Evolutionary conservation across 2,888 invertebrate species (phyloP).

Genomic region (Catocala fraxini): DNA sequence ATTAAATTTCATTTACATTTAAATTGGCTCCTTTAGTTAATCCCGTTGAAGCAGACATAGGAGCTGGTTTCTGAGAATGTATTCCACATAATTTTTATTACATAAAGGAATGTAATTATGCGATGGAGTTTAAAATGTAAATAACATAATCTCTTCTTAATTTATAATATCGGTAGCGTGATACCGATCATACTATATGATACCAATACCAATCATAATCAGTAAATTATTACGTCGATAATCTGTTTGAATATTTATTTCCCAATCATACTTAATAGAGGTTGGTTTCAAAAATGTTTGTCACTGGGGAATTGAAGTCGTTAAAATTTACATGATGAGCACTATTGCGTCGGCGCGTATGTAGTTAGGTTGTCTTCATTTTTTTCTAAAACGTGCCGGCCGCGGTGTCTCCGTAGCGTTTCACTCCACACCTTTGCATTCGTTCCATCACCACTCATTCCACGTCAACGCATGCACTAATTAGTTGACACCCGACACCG

Average conservation of each 20-base stretch:
- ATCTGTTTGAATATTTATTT: slow-evolving; percentile 11
- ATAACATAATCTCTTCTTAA: slow-evolving; percentile 14
- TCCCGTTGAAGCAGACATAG: slow-evolving; percentile 5
- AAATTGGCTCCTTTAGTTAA: slow-evolving; percentile 41
- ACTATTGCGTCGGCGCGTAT: slow-evolving; percentile 1
- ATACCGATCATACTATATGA: slow-evolving; percentile 8
- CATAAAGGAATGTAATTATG: slow-evolving; percentile 16
- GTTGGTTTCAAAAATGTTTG: slow-evolving; percentile 1
- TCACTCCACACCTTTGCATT: slow-evolving; percentile 72
- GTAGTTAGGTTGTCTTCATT: slow-evolving; percentile 16
- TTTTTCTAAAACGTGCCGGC: slow-evolving; percentile 26
- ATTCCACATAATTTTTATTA: slow-evolving; percentile 12
- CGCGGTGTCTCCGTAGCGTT: slow-evolving; percentile 47
- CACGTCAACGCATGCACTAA: slow-evolving; percentile 83
- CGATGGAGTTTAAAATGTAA: slow-evolving; percentile 11
- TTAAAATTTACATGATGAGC: slow-evolving; percentile 11
- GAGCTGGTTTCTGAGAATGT: slow-evolving; percentile 14
- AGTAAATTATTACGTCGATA: slow-evolving; percentile 10
- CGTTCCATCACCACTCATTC: slow-evolving; percentile 73
- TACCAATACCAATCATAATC: slow-evolving; percentile 11
- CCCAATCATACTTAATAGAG: background rate
- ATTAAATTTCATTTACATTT: slow-evolving; percentile 47
- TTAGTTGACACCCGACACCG: slow-evolving; percentile 79
- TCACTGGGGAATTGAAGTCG: slow-evolving; percentile 8
- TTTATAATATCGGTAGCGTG: slow-evolving; percentile 11